Percentiles rank a stretch among this genome's conserved stretches.
Evolutionary conservation across 2,888 invertebrate genomes (phyloP).

Genomic region (Papilio gigon): DNA sequence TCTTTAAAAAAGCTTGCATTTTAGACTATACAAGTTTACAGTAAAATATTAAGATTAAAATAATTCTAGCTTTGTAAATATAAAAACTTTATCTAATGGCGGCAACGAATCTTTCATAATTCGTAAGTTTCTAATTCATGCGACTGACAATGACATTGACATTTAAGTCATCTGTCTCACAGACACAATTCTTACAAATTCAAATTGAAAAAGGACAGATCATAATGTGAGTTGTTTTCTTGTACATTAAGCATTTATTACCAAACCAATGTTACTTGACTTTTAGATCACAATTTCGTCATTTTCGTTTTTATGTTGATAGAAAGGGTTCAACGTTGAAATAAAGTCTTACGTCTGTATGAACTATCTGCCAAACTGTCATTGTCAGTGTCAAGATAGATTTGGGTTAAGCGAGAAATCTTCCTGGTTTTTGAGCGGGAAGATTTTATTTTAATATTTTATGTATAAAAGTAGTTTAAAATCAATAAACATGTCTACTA

Average conservation of each 20-base stretch:
- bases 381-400: neutral
- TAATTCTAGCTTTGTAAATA: neutral
- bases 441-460: neutral
- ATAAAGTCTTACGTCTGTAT: no score
- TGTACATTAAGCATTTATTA: no score
- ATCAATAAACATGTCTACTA: slow-evolving; percentile 72
- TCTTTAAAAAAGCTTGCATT: slow-evolving; percentile 92
- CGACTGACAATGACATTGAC: neutral
- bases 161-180: no score
- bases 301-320: no score
- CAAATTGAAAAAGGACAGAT: no score
- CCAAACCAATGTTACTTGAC: no score
- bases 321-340: no score
- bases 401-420: neutral
- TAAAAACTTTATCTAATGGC: neutral
- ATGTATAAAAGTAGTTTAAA: neutral
- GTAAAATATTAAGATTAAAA: slow-evolving; percentile 18
- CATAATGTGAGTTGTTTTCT: no score
- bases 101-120: slow-evolving; percentile 2
- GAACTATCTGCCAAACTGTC: neutral
- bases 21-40: slow-evolving; percentile 42
- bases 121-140: no score
- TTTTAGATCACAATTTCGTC: no score
- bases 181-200: no score
- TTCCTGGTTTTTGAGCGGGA: neutral